Conservation (phyloP, 2,113 vertebrate genomes). For the Tonatia bakeri region DNA sequence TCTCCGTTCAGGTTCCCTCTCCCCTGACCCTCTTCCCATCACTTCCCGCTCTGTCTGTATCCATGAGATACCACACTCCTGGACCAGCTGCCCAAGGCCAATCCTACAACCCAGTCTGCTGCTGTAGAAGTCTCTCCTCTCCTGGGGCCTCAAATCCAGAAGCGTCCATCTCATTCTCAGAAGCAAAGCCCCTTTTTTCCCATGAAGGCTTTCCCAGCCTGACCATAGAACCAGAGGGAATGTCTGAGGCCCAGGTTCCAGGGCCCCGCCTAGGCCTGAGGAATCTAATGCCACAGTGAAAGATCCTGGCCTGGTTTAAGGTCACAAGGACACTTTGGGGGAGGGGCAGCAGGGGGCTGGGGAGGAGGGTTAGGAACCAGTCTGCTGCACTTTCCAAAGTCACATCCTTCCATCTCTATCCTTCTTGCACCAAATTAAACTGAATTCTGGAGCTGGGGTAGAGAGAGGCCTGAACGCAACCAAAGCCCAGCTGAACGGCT, state of each 20-base stretch:
- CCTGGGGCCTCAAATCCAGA: not conserved
- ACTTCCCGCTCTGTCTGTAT: not conserved
- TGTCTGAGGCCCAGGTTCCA: not conserved
- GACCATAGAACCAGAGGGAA: not conserved
- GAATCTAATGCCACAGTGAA: not conserved
- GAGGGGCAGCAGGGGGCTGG: too few relatives aligned
- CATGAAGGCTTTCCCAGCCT: not conserved
- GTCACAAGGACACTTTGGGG: not conserved
- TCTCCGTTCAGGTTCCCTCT: not conserved
- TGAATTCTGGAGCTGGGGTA: not conserved
- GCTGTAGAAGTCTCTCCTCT: not conserved
- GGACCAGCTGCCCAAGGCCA: not conserved
- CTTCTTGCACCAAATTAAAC: not conserved
- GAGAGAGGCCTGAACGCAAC: not conserved
- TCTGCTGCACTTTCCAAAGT: not conserved
- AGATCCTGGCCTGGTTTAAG: not conserved
- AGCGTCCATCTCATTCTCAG: not conserved
- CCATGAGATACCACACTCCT: too few relatives aligned
- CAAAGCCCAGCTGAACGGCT: conserved; percentile 32
- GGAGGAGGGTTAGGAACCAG: not conserved
- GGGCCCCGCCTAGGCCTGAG: too few relatives aligned
- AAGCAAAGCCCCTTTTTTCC: not conserved
- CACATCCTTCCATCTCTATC: not conserved
- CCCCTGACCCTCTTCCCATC: not conserved
- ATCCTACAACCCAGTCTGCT: too few relatives aligned